phyloP scores from a whole-genome alignment of 2,888 invertebrate species.

The Lissonota sp. region DNA sequence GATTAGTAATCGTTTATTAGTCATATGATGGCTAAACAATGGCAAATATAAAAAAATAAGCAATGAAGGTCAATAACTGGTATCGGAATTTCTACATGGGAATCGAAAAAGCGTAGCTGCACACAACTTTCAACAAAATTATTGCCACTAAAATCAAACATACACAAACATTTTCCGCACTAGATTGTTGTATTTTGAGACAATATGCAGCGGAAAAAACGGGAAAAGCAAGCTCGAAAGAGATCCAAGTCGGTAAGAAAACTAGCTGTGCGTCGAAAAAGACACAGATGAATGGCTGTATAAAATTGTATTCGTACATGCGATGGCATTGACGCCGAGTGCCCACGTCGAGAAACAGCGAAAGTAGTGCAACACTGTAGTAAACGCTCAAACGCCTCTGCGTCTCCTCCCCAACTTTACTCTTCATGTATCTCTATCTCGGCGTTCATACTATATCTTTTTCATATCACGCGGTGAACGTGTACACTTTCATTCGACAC shows the following conservation, averaged over 20 bases:
- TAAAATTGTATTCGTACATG: too few relatives aligned
- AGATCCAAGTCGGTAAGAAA: conserved; percentile 47
- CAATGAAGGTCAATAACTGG: too few relatives aligned
- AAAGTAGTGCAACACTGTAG: conserved; percentile 78
- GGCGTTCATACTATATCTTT: conserved; percentile 42
- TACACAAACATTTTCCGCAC: too few relatives aligned
- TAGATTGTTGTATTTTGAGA: not conserved
- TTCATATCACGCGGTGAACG: conserved; percentile 45
- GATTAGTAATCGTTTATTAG: too few relatives aligned
- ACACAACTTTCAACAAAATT: too few relatives aligned
- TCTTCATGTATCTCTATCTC: not conserved
- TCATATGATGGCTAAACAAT: too few relatives aligned
- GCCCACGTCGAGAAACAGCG: conserved; percentile 70
- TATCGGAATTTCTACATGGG: too few relatives aligned
- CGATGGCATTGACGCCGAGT: conserved; percentile 73
- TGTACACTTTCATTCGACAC: conserved; percentile 50
- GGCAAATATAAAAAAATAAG: too few relatives aligned
- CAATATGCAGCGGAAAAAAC: conserved; percentile 22
- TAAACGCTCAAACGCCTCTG: conserved; percentile 65
- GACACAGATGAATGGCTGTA: not conserved
- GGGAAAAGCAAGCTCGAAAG: not conserved
- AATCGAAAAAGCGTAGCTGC: too few relatives aligned
- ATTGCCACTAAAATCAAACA: too few relatives aligned
- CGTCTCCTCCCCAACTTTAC: conserved; percentile 63
- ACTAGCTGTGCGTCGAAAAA: conserved; percentile 59